Conservation (phyloP, 37 sponge, comb jelly and placozoan genomes). For the Dysidea cf. avara region DNA sequence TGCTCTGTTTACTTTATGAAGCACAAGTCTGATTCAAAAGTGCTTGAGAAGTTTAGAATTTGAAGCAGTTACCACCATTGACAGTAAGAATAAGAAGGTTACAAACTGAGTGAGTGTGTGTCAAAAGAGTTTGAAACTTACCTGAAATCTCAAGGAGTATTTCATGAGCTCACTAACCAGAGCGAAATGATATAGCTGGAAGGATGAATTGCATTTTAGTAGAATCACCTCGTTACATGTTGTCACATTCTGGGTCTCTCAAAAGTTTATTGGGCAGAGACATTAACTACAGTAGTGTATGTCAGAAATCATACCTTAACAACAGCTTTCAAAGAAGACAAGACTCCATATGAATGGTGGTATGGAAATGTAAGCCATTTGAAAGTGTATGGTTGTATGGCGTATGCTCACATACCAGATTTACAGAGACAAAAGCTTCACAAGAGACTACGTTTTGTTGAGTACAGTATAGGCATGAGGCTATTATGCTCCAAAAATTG, state of each 20-base stretch:
- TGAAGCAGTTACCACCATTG: constrained; percentile 38
- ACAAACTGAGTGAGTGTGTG: constrained; percentile 49
- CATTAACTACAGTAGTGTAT: constrained; percentile 27
- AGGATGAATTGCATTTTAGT: constrained; percentile 44
- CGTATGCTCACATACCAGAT: constrained; percentile 58
- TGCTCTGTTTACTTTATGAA: constrained; percentile 41
- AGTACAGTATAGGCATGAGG: too few relatives aligned
- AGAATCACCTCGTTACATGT: constrained; percentile 50
- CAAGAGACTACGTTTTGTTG: too few relatives aligned
- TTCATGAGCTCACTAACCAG: constrained; percentile 45
- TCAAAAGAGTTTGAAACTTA: constrained; percentile 43
- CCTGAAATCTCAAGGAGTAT: constrained; percentile 45
- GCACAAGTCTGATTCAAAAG: constrained; percentile 49
- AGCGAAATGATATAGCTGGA: constrained; percentile 61
- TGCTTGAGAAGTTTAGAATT: constrained; percentile 62
- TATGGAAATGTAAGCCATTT: constrained; percentile 42
- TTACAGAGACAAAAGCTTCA: too few relatives aligned
- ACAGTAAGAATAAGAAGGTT: too few relatives aligned
- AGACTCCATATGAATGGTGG: constrained; percentile 51
- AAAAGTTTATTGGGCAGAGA: constrained; percentile 46
- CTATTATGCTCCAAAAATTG: too few relatives aligned
- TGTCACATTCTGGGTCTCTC: constrained; percentile 45
- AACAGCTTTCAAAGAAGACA: constrained; percentile 28
- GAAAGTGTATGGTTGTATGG: constrained; percentile 52
- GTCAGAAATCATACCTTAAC: constrained; percentile 41